Conservation (phyloP, 2,113 vertebrate genomes). For the Coregonus clupeaformis region DNA sequence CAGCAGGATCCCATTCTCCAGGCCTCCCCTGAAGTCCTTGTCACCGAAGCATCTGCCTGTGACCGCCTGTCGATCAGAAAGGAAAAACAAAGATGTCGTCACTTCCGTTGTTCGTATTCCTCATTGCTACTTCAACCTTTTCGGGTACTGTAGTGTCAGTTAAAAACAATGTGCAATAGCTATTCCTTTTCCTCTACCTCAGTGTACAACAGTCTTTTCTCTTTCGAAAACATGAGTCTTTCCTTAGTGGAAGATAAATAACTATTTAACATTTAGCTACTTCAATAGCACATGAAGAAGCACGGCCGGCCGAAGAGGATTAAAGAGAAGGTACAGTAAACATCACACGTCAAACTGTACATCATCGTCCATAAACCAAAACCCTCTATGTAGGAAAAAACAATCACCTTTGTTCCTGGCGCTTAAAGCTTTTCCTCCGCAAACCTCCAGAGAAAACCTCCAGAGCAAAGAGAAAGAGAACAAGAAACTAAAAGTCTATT, state of each 20-base stretch:
- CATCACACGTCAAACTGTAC: not conserved
- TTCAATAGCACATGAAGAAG: not conserved
- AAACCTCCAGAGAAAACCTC: slow-evolving; percentile 16
- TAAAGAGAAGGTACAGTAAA: not conserved
- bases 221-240: not conserved
- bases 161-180: not conserved
- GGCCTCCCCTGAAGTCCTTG: slow-evolving; percentile 85
- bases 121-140: not conserved
- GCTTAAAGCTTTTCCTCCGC: not conserved
- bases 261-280: not conserved
- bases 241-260: not conserved
- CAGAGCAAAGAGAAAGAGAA: slow-evolving; percentile 25
- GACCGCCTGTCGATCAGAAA: slow-evolving; percentile 77
- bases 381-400: not conserved
- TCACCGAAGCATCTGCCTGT: slow-evolving; percentile 91
- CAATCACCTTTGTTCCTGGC: not conserved
- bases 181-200: not conserved
- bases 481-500: slow-evolving; percentile 34
- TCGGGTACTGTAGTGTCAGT: not conserved
- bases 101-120: not conserved
- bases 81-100: not conserved
- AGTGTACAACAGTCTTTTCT: not conserved
- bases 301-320: not conserved
- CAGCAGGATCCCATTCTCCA: slow-evolving; percentile 93
- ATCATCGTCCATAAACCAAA: not conserved